Base-by-base conservation (phyloP, 2,888 invertebrate species). In the Protophormia terraenovae region DNA sequence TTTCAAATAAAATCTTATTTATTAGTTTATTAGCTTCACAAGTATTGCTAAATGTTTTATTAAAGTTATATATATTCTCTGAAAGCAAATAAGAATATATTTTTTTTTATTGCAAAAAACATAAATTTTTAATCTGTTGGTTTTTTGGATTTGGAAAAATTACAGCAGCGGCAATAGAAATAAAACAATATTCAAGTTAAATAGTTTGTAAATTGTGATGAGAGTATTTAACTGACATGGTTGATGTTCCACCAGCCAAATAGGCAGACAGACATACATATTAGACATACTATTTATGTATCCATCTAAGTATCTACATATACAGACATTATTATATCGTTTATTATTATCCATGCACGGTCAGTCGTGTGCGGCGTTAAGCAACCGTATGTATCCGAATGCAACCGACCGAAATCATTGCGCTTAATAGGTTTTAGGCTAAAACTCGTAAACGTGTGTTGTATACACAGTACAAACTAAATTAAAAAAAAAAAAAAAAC, bases 341-440 rank as follows among this genome's bases (percentile, higher is more conserved):
- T 82, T 78, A 82, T 85, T 85, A 85, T 83, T 84, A 84, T 88
- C 88, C 88, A 92, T 91, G 92, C 92, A 91, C 92, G 92, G 92
- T 91, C 92, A 92, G 91, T 92, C 92, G 92, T 91, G 92, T 92
- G 92, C 92, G 91, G 91, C 91, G 91, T 92, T 90, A 92, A 90
- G 92, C 91, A 92, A 91, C 92, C 91, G 91, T 91, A 92, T 91
- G 92, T 90, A 92, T 91, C 92, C 91, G 91, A 91, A 92, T 90
- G 92, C 92, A 91, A 90, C 92, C 90, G 91, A 92, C 91, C 91
- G 92, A 90, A 90, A 90, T 71, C 75, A 89, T 90, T 90, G 90
- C 89, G 78, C 73, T 79, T 83, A 85, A 85, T 79, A 82, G 78
- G 67, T 75, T 82, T 85, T 72, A 82, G 69, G 78, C 75, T 82